phyloP scores from a whole-genome alignment of 2,113 vertebrate genomes.

The Lutjanus erythropterus region DNA sequence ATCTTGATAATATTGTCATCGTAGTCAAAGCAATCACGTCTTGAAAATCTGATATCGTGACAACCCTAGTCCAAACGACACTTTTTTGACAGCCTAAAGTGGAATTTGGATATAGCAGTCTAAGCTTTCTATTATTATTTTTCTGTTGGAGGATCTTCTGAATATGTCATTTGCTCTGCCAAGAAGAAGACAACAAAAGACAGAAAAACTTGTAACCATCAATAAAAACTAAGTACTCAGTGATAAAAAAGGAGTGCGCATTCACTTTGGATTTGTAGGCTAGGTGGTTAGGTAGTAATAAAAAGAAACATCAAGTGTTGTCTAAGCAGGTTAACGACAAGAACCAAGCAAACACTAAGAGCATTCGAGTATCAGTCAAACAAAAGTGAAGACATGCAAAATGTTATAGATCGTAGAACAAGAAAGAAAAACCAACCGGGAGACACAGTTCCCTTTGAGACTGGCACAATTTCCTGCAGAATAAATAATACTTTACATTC shows the following conservation, averaged over 20 bases:
- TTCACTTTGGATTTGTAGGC: conserved; percentile 64
- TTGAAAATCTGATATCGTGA: no score
- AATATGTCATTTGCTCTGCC: conserved; percentile 32
- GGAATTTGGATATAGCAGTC: neutral
- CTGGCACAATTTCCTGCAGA: conserved; percentile 80
- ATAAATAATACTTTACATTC: conserved; percentile 87
- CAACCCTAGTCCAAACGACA: no score
- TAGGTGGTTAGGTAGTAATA: conserved; percentile 49
- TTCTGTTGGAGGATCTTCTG: conserved; percentile 11
- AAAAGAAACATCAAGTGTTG: conserved; percentile 68
- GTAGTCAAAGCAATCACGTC: no score
- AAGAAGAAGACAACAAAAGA: conserved; percentile 41
- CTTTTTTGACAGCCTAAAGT: conserved; percentile 21
- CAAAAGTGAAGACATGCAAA: conserved; percentile 85
- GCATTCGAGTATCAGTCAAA: conserved; percentile 84
- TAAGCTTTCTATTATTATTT: neutral
- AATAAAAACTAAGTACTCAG: conserved; percentile 30
- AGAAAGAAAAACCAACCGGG: conserved; percentile 62
- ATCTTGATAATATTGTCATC: no score
- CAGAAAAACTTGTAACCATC: conserved; percentile 27
- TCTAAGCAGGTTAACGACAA: conserved; percentile 73
- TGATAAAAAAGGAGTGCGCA: conserved; percentile 29
- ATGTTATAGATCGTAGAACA: conserved; percentile 74
- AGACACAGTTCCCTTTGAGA: conserved; percentile 71
- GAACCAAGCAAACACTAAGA: conserved; percentile 84